These are phyloP conservation scores for Peromyscus maniculatus DNA, from an alignment of 2,113 vertebrate genomes.

Conservation along the genomic window DNA sequence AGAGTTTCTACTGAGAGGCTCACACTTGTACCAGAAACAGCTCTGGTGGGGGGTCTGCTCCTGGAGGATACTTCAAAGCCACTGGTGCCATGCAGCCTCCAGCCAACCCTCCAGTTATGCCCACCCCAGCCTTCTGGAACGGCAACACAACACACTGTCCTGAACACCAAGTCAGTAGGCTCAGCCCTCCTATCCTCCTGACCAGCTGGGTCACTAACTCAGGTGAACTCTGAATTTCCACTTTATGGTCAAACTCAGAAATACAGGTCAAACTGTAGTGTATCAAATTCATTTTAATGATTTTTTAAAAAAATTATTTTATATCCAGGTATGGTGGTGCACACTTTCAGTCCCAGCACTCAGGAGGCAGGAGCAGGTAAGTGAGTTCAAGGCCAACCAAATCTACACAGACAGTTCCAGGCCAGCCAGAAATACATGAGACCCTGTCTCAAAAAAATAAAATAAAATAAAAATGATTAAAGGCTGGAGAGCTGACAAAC, in stretches of 20 bases:
- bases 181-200: neutral
- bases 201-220: neutral
- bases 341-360: neutral
- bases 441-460: neutral
- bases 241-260: neutral
- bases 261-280: neutral
- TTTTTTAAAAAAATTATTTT: neutral
- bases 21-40: neutral
- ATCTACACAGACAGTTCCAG: neutral
- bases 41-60: neutral
- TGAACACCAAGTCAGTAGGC: neutral
- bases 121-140: neutral
- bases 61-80: neutral
- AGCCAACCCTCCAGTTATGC: too few relatives aligned
- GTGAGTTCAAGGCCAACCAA: neutral
- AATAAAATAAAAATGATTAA: neutral
- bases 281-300: slow-evolving; percentile 46
- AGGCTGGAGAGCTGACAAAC: neutral
- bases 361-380: neutral
- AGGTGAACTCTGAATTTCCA: slow-evolving; percentile 26
- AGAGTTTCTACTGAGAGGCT: neutral
- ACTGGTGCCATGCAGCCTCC: neutral
- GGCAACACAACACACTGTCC: neutral
- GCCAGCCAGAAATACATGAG: neutral
- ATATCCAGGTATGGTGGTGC: neutral